Evolutionary conservation across 2,888 invertebrate genomes (phyloP), one percentile per base, ranked within the genome.

Genomic region (Coelopa pilipes): DNA sequence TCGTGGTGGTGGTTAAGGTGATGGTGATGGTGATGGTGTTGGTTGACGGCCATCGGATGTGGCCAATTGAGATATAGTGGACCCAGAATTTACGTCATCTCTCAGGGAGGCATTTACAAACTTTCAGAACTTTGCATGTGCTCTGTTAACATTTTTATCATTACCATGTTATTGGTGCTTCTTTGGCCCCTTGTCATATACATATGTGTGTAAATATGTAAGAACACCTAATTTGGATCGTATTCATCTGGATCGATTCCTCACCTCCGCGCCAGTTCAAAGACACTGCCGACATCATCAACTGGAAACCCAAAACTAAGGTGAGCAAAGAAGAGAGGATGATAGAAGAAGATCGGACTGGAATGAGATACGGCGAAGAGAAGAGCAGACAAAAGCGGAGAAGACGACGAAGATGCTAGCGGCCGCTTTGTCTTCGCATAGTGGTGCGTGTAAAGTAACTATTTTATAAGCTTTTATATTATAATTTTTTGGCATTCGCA

Each of bases 401-500:
- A 71, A 60, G 17, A 62, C 62, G 70, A 65, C 59, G 72, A 68
- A 62, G 70, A 59, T 73, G 63, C 73, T 63, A 17, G 63, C 65
- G 45, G 63, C 19, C 7, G 47, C 45, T 46, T 19, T 62, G 53
- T 60, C 21, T 55, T 59, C n/a, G 24, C n/a, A 24, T 47, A 7
- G 13, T 55, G 55, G 55, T 65, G 68, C 62, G 65, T 75, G 73
- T 65, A 49, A 62, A 74, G 15, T 59, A 70, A 57, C 66, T 66
- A 57, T 59, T 73, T 67, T 53, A 63, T 53, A 17, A 24, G 70
- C 67, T 68, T 70, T 68, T 65, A 17, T 59, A 67, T 71, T 74
- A 17, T 53, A 67, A 70, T 34, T 72, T 73, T 76, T 74, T 55
- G 66, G 53, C 70, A 57, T 73, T 63, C 65, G 21, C 70, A 57